These are phyloP conservation scores for Protula sp. DNA, from an alignment of 2,888 invertebrate species.

Conservation along the genomic window DNA sequence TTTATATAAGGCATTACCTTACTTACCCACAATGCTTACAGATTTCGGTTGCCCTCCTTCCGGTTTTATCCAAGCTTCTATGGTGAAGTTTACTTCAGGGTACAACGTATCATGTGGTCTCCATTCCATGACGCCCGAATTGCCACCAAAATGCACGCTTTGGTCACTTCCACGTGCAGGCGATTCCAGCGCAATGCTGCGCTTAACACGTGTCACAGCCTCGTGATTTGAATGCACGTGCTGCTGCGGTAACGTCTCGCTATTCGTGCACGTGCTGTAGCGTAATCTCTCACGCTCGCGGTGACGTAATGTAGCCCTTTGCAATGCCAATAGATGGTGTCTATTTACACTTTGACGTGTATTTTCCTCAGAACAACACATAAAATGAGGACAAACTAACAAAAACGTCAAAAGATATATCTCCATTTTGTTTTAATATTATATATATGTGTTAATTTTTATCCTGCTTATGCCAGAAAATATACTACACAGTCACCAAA, in stretches of 20 bases:
- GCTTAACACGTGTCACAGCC: background rate
- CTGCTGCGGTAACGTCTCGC: background rate
- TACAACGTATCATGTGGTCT: background rate
- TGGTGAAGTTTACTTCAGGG: constrained; percentile 30
- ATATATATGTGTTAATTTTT: too few relatives aligned
- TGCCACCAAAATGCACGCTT: background rate
- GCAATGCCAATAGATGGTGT: background rate
- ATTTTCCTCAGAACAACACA: too few relatives aligned
- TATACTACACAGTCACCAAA: too few relatives aligned
- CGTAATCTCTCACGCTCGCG: background rate
- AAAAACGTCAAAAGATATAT: too few relatives aligned
- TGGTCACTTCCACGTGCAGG: background rate
- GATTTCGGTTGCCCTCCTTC: constrained; percentile 37
- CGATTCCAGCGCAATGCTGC: background rate
- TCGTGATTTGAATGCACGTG: background rate
- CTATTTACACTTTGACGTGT: background rate
- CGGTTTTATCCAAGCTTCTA: constrained; percentile 35
- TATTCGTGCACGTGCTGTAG: background rate
- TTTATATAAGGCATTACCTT: too few relatives aligned
- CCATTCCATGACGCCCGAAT: background rate
- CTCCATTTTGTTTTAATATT: too few relatives aligned
- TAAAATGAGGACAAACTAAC: too few relatives aligned
- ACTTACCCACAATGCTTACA: constrained; percentile 36
- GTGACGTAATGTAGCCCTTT: background rate
- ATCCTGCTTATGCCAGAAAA: too few relatives aligned